phyloP scores from a whole-genome alignment of 2,888 invertebrate genomes.

The Chydorus sphaericus region DNA sequence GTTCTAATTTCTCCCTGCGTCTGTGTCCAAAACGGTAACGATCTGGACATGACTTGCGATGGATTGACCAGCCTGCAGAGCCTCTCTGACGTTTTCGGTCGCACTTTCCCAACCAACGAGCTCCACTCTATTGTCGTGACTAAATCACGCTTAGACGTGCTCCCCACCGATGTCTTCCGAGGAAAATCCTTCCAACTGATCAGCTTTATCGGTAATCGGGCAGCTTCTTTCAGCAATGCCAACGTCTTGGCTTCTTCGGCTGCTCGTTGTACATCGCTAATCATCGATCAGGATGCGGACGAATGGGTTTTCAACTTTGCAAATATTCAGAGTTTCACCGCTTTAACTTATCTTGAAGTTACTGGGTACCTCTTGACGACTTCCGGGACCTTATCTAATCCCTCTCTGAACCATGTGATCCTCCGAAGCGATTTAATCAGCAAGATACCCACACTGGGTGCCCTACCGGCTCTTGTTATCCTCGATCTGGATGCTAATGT shows the following conservation, averaged over 20 bases:
- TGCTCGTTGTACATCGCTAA: slow-evolving; percentile 4
- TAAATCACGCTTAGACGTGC: background rate
- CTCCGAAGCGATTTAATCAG: slow-evolving; percentile 4
- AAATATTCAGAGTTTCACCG: background rate
- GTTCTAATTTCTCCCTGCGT: slow-evolving; percentile 6
- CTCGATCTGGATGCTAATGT: slow-evolving; percentile 11
- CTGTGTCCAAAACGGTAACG: background rate
- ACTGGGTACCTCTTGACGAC: background rate
- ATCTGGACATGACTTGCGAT: slow-evolving; percentile 5
- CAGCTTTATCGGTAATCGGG: slow-evolving; percentile 5
- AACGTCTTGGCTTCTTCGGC: slow-evolving; percentile 9
- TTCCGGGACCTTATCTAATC: background rate
- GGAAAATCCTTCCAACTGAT: slow-evolving; percentile 12
- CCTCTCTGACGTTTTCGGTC: slow-evolving; percentile 10
- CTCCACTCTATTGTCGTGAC: slow-evolving; percentile 8
- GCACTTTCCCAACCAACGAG: slow-evolving; percentile 9
- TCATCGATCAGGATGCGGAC: slow-evolving; percentile 8
- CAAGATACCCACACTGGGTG: background rate
- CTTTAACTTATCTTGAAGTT: background rate
- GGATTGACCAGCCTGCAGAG: slow-evolving; percentile 5
- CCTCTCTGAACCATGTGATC: background rate
- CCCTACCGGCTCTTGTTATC: background rate
- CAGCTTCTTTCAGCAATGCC: slow-evolving; percentile 10
- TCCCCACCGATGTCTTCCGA: slow-evolving; percentile 12
- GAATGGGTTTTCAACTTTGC: slow-evolving; percentile 10